Percentiles rank a stretch among this genome's conserved stretches.
Evolutionary conservation across 2,888 invertebrate species (phyloP).

Genomic region (Euclidia mi): DNA sequence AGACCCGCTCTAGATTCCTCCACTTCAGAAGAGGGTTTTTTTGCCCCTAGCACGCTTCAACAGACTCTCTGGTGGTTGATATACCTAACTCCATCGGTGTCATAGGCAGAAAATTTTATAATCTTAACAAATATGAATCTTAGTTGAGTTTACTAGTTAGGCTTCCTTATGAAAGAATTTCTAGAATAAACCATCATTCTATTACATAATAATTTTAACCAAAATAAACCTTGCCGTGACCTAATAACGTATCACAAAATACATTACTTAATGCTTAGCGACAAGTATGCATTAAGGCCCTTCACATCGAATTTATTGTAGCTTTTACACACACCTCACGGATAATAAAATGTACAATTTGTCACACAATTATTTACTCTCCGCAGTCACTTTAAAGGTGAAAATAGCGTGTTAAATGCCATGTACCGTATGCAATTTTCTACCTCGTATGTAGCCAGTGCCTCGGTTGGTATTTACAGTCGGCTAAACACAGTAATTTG

Average conservation of each 20-base stretch:
- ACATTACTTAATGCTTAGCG: constrained; percentile 39
- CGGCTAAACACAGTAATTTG: constrained; percentile 41
- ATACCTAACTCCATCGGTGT: no score
- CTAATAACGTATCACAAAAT: constrained; percentile 1
- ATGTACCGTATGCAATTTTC: constrained; percentile 19
- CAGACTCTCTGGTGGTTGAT: no score
- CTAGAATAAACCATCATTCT: no score
- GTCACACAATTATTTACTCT: constrained; percentile 17
- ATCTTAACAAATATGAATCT: no score
- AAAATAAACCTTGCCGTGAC: not conserved
- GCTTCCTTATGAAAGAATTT: no score
- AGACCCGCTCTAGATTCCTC: no score
- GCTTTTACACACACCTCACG: constrained; percentile 3
- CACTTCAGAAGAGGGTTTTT: no score
- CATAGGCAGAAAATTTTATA: no score
- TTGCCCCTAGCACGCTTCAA: no score
- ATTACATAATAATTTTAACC: no score
- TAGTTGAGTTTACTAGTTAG: no score
- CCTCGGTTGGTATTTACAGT: constrained; percentile 38
- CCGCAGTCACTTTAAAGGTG: not conserved
- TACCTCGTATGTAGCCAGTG: constrained; percentile 3
- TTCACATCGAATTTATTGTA: constrained; percentile 39
- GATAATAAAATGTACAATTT: not conserved
- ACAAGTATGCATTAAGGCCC: constrained; percentile 20
- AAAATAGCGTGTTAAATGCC: constrained; percentile 18